Base-by-base conservation (phyloP, 2,797 vertebrate genomes). In the Acestrorhynchus altus region DNA sequence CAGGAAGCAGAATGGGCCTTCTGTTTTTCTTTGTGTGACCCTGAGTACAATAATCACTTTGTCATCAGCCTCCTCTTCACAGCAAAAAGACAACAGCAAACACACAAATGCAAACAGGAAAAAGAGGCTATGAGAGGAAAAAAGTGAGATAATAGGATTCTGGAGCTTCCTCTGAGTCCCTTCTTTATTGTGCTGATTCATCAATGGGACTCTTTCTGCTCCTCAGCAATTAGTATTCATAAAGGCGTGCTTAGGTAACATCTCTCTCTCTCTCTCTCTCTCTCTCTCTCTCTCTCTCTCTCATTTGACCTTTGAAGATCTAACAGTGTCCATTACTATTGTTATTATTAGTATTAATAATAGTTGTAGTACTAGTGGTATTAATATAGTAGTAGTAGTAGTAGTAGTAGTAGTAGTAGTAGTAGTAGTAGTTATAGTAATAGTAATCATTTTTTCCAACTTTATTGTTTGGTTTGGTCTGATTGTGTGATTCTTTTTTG, bases 121-220 rank as follows among this genome's bases (percentile, higher is more conserved):
- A 75, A 84, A 77, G 65, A 88, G 76, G 85, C 84, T 82, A 84
- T 71, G 84, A 80, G 87, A 83, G 87, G 87, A 85, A 86, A 88
- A 85, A 89, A 85, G 87, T 78, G 40, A 88, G 89, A 92, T 92
- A 91, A 93, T 90, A 83, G 86, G 86, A 90, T 89, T 89, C 89
- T 83, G 89, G 88, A 88, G 83, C 84, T 88, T 86, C 84, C 86
- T 85, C 81, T 67, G 83, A 82, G 84, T 87, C 84, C 87, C 85
- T 80, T 88, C 86, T 83, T 87, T 83, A 89, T 94, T 94, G 93
- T 93, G 82, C 83, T 79, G 79, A 18, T n/a, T 82, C 74, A 85
- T 93, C 92, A 94, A 94, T 91, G 86, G 85, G 77, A 26, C 82
- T 87, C 92, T 91, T 88, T 93, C 85, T 92, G 71, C 46, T 9